A percentile compares a stretch with the other conserved stretches of the same genome.
These are phyloP conservation scores for Trichomalopsis sarcophagae DNA, from an alignment of 1,140 invertebrate genomes.

Conservation along the genomic window DNA sequence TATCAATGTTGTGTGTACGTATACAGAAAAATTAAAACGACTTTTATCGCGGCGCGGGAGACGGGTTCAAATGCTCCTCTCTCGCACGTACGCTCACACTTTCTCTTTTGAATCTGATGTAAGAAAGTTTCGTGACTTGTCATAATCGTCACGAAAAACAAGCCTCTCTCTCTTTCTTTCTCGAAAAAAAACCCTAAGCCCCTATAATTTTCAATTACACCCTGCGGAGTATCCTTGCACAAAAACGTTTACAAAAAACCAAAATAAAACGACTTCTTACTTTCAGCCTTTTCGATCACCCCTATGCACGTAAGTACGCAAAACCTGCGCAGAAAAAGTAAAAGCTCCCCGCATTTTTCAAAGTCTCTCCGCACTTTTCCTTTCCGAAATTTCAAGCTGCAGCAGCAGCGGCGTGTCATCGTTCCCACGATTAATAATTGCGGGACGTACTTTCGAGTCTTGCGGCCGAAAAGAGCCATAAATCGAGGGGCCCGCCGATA, in stretches of 20 bases:
- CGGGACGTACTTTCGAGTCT: background rate
- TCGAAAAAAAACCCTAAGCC: too few species aligned
- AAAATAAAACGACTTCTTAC: background rate
- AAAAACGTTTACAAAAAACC: too few species aligned
- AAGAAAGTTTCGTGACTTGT: background rate
- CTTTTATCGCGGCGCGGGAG: background rate
- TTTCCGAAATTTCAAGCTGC: background rate
- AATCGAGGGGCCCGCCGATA: background rate
- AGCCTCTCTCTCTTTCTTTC: background rate
- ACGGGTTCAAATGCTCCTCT: background rate
- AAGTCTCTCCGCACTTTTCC: background rate
- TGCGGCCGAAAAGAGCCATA: background rate
- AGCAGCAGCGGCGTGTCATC: background rate
- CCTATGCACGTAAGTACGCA: background rate
- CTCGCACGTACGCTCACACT: background rate
- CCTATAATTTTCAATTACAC: too few species aligned
- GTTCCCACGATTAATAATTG: slow-evolving; percentile 19
- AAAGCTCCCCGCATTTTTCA: background rate
- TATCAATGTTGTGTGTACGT: background rate
- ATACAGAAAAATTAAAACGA: background rate
- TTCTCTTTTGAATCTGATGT: background rate
- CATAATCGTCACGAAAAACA: background rate
- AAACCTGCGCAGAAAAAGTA: background rate
- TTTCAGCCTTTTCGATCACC: background rate
- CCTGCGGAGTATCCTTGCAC: too few species aligned